Base-by-base conservation (phyloP, 2,113 vertebrate genomes). In the Pelodiscus sinensis region DNA sequence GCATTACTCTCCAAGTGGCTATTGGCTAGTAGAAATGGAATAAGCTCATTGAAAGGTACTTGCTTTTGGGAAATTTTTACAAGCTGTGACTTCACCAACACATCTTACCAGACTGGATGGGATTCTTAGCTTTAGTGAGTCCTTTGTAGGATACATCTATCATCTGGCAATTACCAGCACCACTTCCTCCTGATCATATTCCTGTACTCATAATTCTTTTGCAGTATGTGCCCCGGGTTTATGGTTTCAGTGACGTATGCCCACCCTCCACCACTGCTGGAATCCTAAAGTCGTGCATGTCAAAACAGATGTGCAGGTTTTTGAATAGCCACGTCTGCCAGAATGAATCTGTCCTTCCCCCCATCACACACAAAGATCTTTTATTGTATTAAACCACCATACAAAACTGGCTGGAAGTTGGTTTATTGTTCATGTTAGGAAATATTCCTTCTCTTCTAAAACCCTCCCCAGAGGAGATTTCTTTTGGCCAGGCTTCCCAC, bases 241-340 rank as follows among this genome's bases (percentile, higher is more conserved):
- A 55, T 25, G 12, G 24, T 92, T 87, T 93, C 84, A 87, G 83
- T 50, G 83, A 91, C 35, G 87, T 31, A 54, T 88, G 78, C 80
- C 96, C 19, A 77, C 55, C 80, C 55, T 95, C 96, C 31, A 58
- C 58, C 62, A 93, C 84, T 88, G 87, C 90, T 56, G 84, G 71
- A 92, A 54, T 91, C 31, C 44, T 79, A 60, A 86, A 75, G 29
- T 8, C 91, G 29, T 24, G 5, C 25, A 79, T 1, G 0, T 22
- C 89, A 87, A 94, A 91, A 22, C 8, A 94, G 29, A 86, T 60
- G 18, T 31, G 50, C 35, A 60, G 12, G 10, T 90, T 84, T 95
- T 58, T 65, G 31, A 55, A 54, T 95, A 94, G 91, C 14, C 31
- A 91, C 31, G 29, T 35, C 71, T 94, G 8, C 3, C 82, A 86